Evolutionary conservation across 2,888 invertebrate species (phyloP).

Genomic region (Griposia aprilina): DNA sequence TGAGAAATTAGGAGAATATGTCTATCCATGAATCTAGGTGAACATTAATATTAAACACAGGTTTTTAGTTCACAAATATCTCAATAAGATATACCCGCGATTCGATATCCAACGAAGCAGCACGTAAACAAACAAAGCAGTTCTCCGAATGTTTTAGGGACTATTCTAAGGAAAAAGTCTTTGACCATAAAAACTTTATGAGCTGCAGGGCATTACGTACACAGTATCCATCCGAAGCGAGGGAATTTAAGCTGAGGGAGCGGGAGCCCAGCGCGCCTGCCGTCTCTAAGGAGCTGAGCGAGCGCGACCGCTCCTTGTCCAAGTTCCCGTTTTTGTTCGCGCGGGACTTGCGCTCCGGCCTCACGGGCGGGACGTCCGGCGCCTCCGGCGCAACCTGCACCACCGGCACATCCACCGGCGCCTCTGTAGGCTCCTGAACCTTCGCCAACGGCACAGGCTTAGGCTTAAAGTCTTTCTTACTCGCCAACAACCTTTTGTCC

Average conservation of each 20-base stretch:
- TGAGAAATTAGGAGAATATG: neutral
- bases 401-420: slow-evolving; percentile 50
- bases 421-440: slow-evolving; percentile 71
- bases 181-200: neutral
- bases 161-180: neutral
- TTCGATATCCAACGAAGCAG: neutral
- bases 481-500: slow-evolving; percentile 86
- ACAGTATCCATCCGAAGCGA: slow-evolving; percentile 96
- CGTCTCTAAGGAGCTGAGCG: slow-evolving; percentile 83
- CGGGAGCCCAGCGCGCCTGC: slow-evolving; percentile 84
- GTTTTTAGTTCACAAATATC: neutral
- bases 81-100: neutral
- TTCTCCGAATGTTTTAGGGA: neutral
- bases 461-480: slow-evolving; percentile 88
- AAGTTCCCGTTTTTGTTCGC: slow-evolving; percentile 75
- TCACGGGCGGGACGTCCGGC: slow-evolving; percentile 75
- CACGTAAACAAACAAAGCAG: slow-evolving; percentile 29
- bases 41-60: neutral
- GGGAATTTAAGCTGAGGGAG: slow-evolving; percentile 92
- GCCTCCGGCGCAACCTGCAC: slow-evolving; percentile 55
- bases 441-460: slow-evolving; percentile 84
- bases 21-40: neutral
- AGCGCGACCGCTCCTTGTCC: slow-evolving; percentile 86
- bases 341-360: slow-evolving; percentile 83
- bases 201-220: slow-evolving; percentile 89